A percentile compares a stretch with the other conserved stretches of the same genome.
These are phyloP conservation scores for Chaitophorus viminalis DNA, from an alignment of 2,888 invertebrate genomes.

Conservation along the genomic window DNA sequence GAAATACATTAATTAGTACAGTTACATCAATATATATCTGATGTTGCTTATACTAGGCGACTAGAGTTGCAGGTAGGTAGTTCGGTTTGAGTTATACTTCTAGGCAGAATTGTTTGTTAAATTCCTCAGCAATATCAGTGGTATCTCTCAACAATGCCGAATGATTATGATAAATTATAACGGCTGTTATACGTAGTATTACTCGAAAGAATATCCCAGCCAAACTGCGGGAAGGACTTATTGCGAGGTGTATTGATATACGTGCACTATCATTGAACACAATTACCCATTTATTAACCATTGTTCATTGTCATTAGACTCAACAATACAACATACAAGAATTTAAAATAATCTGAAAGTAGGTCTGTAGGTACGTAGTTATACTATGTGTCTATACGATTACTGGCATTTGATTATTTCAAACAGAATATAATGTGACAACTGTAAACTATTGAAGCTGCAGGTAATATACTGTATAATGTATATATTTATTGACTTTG, in stretches of 20 bases:
- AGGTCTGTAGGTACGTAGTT: background rate
- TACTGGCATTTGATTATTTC: background rate
- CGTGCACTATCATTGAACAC: background rate
- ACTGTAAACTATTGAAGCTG: no score
- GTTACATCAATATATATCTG: no score
- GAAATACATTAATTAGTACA: no score
- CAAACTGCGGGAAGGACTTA: background rate
- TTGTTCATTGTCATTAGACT: background rate
- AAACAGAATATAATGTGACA: background rate
- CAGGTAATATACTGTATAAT: background rate
- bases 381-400: background rate
- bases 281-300: slow-evolving; percentile 5
- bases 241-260: background rate
- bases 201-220: background rate
- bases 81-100: background rate
- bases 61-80: no score
- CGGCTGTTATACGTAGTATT: background rate
- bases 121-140: background rate
- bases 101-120: background rate
- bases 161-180: background rate
- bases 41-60: no score
- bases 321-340: no score
- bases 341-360: background rate
- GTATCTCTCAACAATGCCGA: background rate
- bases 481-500: background rate